Evolutionary conservation across 30 jellyfish, hydroid and myxozoan genomes (phyloP), one percentile per base, ranked within the genome.

Genomic region (Catostylus mosaicus): DNA sequence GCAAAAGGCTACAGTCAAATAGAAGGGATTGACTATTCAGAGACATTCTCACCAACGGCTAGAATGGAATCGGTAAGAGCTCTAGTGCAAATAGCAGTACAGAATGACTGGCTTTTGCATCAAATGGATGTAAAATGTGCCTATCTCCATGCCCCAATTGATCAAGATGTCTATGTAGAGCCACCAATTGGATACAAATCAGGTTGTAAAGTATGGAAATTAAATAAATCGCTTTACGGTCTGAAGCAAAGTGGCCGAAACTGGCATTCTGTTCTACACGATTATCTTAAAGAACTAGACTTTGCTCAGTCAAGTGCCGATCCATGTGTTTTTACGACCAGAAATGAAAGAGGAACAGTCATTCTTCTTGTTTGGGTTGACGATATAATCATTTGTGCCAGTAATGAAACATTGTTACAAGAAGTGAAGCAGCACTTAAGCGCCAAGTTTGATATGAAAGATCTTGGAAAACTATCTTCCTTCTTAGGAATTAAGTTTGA

Each of bases 171-270:
- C 30, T 66, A 80, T 43, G 88, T 74, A 20, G 82, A 37, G 57
- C 86, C 22, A 46, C 86, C 86, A 22, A 43, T 43, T 37, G 90
- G 90, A 20, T 80, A 66, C 71, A 57, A 57, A 57, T 57, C 71
- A 8, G 71, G 8, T 57, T 8, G 20, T 57, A 57, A 57, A 57
- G 71, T 57, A 5, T 87, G 94, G 94, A 88, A 88, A 37, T 71
- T 88, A 72, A 80, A 88, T 23, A 79, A 72, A 38, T 88, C 97
- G 7, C 48, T 80, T 1, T 80, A 88, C 86, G 90, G 97, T 11
- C 85, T 88, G 30, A 80, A 81, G 56, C 97, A 88, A 37, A 79
- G 96, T 62, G 97, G 97, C 7, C 40, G 95, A 6, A 88, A 88
- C 64, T 88, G 95, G 95, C 75, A 88, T 7, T 1, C 37, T 0